Base-by-base conservation (phyloP, 2,888 invertebrate species). In the Netelia melanura region DNA sequence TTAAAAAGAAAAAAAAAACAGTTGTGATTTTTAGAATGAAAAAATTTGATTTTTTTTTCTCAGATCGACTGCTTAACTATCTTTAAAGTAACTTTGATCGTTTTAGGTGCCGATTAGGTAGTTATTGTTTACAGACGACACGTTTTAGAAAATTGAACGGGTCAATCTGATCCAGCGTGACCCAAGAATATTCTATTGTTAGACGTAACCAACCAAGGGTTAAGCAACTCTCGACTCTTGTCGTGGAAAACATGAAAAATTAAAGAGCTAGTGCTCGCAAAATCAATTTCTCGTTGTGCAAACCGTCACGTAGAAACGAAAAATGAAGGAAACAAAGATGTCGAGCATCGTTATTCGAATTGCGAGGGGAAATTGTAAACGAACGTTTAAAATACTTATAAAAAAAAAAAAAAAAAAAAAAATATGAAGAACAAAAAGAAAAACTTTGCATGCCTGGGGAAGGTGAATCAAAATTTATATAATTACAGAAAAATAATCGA, bases 321-420 rank as follows among this genome's bases (percentile, higher is more conserved):
- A 65, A 77, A 76, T 65, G 21, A 70, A 78, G 44, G 38, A 54
- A 11, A 21, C 10, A 43, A 67, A 3, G 67, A 77, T 67, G 56
- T 44, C 43, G 44, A 25, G 11, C 17, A 17, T 21, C 30, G 43
- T 6, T 21, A 21, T 23, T 11, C 30, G 30, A 56, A 25, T 3
- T 56, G 3, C 54, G 14, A 76, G 43, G 30, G 72, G 77, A 65
- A 58, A 14, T 67, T 43, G n/a, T 58, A 17, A 67, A 58, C 14
- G 23, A 25, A 68, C 48, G 23, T 72, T 67, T 44, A 65, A 64
- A 83, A 83, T 74, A 83, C 54, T 79, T 72, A 44, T n/a, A 17
- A 17, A 74, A 44, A 23, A 17, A 17, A 74, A 68, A 74, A 17
- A 17, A 17, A 17, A 17, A 17, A 65, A 43, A 21, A 70, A 65